These are phyloP conservation scores for Bombus confusus DNA, from an alignment of 1,140 invertebrate genomes.

Conservation along the genomic window DNA sequence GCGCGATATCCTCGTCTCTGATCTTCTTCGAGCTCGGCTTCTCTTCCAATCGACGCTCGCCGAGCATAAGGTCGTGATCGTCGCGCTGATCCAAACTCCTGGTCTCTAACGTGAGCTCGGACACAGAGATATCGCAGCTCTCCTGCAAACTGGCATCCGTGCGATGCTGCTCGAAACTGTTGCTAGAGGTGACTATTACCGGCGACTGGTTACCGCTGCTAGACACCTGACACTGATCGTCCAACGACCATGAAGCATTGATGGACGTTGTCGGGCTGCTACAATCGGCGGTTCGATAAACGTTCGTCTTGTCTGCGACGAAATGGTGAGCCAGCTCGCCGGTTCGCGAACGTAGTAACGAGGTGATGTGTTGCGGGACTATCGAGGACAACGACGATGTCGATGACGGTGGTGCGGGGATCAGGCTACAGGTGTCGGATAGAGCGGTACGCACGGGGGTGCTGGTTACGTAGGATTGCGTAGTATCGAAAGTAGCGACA, in stretches of 20 bases:
- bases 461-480: constrained; percentile 73
- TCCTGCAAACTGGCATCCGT: not conserved
- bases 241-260: not conserved
- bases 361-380: not conserved
- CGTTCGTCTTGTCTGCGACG: constrained; percentile 27
- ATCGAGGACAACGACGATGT: constrained; percentile 1
- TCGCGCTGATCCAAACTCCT: not conserved
- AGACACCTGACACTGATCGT: not conserved
- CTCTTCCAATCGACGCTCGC: not conserved
- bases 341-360: constrained; percentile 40
- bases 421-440: constrained; percentile 53
- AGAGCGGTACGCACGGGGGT: constrained; percentile 79
- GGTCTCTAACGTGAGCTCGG: not conserved
- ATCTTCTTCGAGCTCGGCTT: not conserved
- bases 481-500: constrained; percentile 73
- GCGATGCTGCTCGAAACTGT: not conserved
- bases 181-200: too few species aligned
- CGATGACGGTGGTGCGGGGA: constrained; percentile 23
- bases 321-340: constrained; percentile 36
- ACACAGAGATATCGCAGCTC: too few species aligned
- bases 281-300: not conserved
- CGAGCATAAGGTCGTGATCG: not conserved
- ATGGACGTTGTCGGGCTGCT: not conserved
- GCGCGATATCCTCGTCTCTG: fast-evolving
- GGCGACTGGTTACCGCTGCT: not conserved